Evolutionary conservation across 2,888 invertebrate species (phyloP).

Genomic region (Strigamia maritima): DNA sequence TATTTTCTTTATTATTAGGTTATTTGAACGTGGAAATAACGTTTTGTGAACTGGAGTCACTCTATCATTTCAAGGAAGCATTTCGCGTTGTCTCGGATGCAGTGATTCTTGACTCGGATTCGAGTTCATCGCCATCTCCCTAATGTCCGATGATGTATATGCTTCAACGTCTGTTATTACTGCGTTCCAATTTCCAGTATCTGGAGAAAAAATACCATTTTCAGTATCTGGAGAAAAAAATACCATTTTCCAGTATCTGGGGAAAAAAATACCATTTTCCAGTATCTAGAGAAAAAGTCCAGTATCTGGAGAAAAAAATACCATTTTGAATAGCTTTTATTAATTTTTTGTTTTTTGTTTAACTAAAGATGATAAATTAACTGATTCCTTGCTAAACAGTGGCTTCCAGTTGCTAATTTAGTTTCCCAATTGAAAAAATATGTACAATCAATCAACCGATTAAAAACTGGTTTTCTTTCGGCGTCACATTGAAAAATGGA

Average conservation of each 20-base stretch:
- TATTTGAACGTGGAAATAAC: too few relatives aligned
- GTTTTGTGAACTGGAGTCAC: too few relatives aligned
- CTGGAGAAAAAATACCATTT: too few relatives aligned
- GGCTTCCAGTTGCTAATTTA: background rate
- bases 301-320: too few relatives aligned
- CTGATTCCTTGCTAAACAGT: constrained; percentile 34
- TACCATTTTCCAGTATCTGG: background rate
- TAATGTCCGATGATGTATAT: background rate
- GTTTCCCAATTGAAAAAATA: constrained; percentile 39
- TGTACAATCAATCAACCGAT: constrained; percentile 37
- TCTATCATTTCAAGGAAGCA: too few relatives aligned
- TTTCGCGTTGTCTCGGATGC: too few relatives aligned
- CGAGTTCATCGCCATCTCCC: too few relatives aligned
- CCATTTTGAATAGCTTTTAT: background rate
- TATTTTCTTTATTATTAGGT: too few relatives aligned
- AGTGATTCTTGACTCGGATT: too few relatives aligned
- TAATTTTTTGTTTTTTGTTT: constrained; percentile 1
- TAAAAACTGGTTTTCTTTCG: constrained; percentile 17
- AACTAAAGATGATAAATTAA: constrained; percentile 36
- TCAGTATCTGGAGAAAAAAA: too few relatives aligned
- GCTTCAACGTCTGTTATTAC: background rate
- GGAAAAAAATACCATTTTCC: too few relatives aligned
- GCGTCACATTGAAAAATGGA: constrained; percentile 34
- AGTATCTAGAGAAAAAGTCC: too few relatives aligned
- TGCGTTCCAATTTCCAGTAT: constrained; percentile 27